Evolutionary conservation across 2,888 invertebrate species (phyloP), one percentile per base, ranked within the genome.

Genomic region (Byasa hedistus): DNA sequence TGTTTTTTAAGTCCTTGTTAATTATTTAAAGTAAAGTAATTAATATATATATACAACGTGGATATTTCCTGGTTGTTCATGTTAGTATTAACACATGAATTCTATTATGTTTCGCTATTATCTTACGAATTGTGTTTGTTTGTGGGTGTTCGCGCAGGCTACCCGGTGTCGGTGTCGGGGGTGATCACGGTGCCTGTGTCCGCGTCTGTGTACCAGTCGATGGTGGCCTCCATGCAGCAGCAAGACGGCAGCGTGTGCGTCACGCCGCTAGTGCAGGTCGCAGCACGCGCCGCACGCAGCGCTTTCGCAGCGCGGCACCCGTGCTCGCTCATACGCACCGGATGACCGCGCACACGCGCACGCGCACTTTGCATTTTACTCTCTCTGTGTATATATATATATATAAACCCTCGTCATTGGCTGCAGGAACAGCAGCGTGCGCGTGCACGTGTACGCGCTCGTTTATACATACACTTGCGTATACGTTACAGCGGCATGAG

Each of bases 121-220:
- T 32, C 10, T 32, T 32, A 10, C 0, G 32, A 32, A 32, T n/a
- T n/a, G 8, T 1, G 32, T 32, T 32, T 32, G 32, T 32, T 32
- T 32, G 10, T 32, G 8, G 1, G 32, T 32, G 4, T 10, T 32
- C 32, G 32, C 32, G 72, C 93, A 95, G 95, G 94, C 24, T 95
- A 95, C 91, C 96, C 96, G 61, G 95, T 97, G 76, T 95, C 96
- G 74, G 97, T 97, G 77, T 96, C 97, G 78, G 98, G 98, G 69
- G 98, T 98, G 92, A 98, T 98, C 84, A 98, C 98, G 65, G 97
- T 98, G 77, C 98, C 98, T 65, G 97, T 98, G 70, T 96, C 97
- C 56, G 96, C 97, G 68, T 97, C 97, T 70, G 97, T 98, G 96
- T 98, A 98, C 93, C 98, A 98, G 92, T 97, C 97, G 69, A 98